Conservation (phyloP, 2,113 vertebrate genomes). For the Dipodomys spectabilis region DNA sequence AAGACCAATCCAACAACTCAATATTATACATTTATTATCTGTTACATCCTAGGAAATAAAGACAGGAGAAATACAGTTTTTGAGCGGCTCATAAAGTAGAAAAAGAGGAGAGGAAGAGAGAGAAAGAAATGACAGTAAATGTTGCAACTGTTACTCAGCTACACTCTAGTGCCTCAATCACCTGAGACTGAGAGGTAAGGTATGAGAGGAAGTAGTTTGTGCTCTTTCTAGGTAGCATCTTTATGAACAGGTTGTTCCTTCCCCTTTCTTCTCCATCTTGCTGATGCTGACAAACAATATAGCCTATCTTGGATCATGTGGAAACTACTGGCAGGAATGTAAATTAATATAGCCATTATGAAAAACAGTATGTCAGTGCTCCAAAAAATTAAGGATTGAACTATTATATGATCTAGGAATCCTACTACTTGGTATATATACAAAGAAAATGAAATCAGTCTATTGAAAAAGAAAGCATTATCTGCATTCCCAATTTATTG, state of each 20-base stretch:
- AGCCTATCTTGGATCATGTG: background rate
- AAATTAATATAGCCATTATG: background rate
- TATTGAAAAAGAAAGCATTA: too few species aligned
- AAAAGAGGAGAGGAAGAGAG: background rate
- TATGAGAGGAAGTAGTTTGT: background rate
- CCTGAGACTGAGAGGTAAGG: too few species aligned
- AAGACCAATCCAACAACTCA: slow-evolving; percentile 41
- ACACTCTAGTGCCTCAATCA: background rate
- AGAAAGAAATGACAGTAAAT: background rate
- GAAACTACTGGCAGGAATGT: background rate
- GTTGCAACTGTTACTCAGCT: background rate
- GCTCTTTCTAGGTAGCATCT: background rate
- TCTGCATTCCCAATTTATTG: too few species aligned
- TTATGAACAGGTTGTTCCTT: background rate
- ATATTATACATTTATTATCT: background rate
- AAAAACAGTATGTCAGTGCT: background rate
- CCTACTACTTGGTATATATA: background rate
- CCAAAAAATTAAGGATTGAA: background rate
- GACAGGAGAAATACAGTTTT: background rate
- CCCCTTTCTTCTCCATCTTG: background rate
- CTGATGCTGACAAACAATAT: background rate
- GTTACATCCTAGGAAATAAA: background rate
- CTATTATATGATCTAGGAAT: background rate
- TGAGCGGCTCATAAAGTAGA: slow-evolving; percentile 8
- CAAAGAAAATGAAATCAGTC: background rate